Percentiles rank a stretch among this genome's conserved stretches.
phyloP scores from a whole-genome alignment of 2,888 invertebrate genomes.

The Rhagonycha fulva region DNA sequence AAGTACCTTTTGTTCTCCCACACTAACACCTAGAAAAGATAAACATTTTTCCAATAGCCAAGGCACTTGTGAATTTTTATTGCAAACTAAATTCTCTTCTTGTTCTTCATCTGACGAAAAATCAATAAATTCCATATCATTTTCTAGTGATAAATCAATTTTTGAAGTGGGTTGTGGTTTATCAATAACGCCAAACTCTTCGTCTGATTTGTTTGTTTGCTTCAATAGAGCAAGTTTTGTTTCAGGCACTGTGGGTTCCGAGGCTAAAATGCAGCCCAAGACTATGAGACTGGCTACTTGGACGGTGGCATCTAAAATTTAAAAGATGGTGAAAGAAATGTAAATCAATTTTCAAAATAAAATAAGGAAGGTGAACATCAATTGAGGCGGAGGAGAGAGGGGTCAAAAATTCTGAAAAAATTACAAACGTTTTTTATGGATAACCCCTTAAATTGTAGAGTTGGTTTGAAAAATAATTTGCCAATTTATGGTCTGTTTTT shows the following conservation, averaged over 20 bases:
- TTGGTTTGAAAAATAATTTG: no score
- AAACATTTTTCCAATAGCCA: conserved; percentile 71
- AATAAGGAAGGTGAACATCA: no score
- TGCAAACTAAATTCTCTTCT: conserved; percentile 23
- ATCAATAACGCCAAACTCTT: not conserved
- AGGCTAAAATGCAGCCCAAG: conserved; percentile 71
- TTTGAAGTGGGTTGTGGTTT: not conserved
- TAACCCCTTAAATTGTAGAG: no score
- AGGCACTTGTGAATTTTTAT: conserved; percentile 44
- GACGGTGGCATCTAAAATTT: conserved; percentile 65
- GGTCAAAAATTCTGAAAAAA: no score
- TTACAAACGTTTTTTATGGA: no score
- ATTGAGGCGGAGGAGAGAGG: no score
- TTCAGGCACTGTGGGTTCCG: conserved; percentile 68
- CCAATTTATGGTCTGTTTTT: no score
- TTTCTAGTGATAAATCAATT: conserved; percentile 39
- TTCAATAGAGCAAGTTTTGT: conserved; percentile 60
- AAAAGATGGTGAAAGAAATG: not conserved
- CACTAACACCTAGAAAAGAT: conserved; percentile 53
- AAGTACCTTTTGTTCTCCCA: conserved; percentile 11
- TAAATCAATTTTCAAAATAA: not conserved
- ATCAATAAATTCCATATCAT: conserved; percentile 48
- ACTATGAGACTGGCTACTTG: conserved; percentile 76
- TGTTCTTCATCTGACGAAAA: conserved; percentile 52
- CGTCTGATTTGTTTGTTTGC: conserved; percentile 43